Conservation (phyloP, 2,888 invertebrate species). For the Lasioglossum villosulum region DNA sequence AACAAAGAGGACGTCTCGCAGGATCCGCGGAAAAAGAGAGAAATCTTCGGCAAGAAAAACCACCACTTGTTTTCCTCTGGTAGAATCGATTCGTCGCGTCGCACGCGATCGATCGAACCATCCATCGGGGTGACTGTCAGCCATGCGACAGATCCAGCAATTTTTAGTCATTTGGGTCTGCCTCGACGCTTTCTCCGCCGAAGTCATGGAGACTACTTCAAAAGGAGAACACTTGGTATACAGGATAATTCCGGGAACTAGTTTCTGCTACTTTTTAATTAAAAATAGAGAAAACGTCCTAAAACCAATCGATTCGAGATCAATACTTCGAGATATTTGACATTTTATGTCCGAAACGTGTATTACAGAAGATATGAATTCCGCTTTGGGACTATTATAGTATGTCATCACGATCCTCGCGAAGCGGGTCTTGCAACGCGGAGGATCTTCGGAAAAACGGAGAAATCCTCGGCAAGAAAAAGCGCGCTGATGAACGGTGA, state of each 20-base stretch:
- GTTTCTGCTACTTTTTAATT: too few relatives aligned
- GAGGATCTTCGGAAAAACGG: constrained; percentile 28
- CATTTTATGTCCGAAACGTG: too few relatives aligned
- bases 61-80: constrained; percentile 8
- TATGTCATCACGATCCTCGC: neutral
- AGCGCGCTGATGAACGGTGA: constrained; percentile 27
- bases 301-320: too few relatives aligned
- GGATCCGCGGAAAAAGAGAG: constrained; percentile 36
- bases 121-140: neutral
- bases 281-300: too few relatives aligned
- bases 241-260: neutral
- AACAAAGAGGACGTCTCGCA: constrained; percentile 7
- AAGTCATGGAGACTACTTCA: neutral
- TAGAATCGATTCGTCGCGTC: constrained; percentile 12
- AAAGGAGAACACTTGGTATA: neutral
- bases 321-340: too few relatives aligned
- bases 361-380: neutral
- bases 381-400: neutral
- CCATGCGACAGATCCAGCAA: neutral
- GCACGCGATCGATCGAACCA: constrained; percentile 21
- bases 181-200: neutral
- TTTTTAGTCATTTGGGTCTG: neutral
- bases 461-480: constrained; percentile 39
- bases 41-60: constrained; percentile 34
- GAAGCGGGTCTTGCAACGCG: neutral